Conservation (phyloP, 2,797 vertebrate species). For the Serranus cabrilla region DNA sequence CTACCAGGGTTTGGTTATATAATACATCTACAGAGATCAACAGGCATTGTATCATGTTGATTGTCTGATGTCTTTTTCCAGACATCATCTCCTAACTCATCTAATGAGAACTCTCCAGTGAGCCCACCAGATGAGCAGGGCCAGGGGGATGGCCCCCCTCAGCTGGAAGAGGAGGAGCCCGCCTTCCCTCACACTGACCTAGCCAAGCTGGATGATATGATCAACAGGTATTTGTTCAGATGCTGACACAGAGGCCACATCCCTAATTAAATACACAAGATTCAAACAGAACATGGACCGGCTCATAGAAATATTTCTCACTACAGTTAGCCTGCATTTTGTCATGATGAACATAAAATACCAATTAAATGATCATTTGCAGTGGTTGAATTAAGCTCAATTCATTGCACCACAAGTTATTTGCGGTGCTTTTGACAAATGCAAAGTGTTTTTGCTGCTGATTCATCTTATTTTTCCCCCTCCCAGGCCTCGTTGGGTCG, state of each 20-base stretch:
- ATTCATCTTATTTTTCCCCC: conserved; percentile 1
- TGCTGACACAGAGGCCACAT: not conserved
- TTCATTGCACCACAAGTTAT: too few relatives aligned
- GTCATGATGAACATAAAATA: not conserved
- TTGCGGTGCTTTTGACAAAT: not conserved
- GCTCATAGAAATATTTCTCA: not conserved
- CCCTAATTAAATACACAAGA: not conserved
- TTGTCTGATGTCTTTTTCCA: conserved; percentile 63
- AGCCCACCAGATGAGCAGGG: conserved; percentile 96
- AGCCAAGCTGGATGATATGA: conserved; percentile 99
- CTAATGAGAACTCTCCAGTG: conserved; percentile 99
- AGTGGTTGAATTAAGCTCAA: too few relatives aligned
- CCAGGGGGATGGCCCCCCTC: conserved; percentile 93
- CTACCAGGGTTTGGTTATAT: not conserved
- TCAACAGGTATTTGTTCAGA: conserved; percentile 91
- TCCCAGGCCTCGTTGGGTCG: conserved; percentile 98
- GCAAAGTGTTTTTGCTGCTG: not conserved
- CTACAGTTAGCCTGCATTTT: not conserved
- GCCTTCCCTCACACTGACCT: conserved; percentile 99
- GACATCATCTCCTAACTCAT: conserved; percentile 98
- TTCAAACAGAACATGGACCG: not conserved
- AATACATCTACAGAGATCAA: not conserved
- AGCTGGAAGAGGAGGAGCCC: conserved; percentile 98
- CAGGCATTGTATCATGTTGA: not conserved
- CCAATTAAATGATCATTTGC: too few relatives aligned